Evolutionary conservation across 1,140 invertebrate genomes (phyloP), one percentile per base, ranked within the genome.

Genomic region (Aphidius gifuensis): DNA sequence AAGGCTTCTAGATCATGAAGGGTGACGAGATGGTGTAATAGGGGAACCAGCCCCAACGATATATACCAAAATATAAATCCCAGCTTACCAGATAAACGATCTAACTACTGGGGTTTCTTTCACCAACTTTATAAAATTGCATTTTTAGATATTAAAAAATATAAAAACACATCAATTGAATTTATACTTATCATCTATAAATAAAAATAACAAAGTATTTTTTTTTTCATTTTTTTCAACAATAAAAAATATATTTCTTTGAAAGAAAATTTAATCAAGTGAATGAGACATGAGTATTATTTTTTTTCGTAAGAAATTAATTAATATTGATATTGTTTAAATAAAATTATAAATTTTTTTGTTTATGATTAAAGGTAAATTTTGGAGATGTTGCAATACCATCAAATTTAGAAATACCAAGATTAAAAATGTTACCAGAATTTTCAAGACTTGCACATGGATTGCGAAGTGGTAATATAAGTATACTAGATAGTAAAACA

Each of bases 401-500:
- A 9, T 67, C 79, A 8, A 82, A 87, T 49, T 71, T 94, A 32
- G 88, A 91, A 67, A 86, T 89, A 38, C 92, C 93, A 1, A 84
- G 88, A 69, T 85, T 88, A 3, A 82, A 89, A 49, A 86, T 92
- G 0, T 73, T 95, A 11, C 90, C 92, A 1, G 92, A 94, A 77
- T 93, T 95, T 77, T 90, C 90, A 70, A 84, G 92, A 57, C 75
- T 94, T 32, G 92, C 92, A 2, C 92, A 96, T 74, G 92, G 91
- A 4, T 83, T 97, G 0, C 85, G 92, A 9, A 96, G 93, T 5
- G 93, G 92, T 64, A 94, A 95, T 79, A 90, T 97, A 50, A 92
- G 90, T 66, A 91, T 97, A 11, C 75, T 96, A 48, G 93, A 96
- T 77, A 91, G 92, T 9, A 93, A 92, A 78, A 96, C 93, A 0